Evolutionary conservation across 2,888 invertebrate genomes (phyloP).

Genomic region (Nasonia oneida): DNA sequence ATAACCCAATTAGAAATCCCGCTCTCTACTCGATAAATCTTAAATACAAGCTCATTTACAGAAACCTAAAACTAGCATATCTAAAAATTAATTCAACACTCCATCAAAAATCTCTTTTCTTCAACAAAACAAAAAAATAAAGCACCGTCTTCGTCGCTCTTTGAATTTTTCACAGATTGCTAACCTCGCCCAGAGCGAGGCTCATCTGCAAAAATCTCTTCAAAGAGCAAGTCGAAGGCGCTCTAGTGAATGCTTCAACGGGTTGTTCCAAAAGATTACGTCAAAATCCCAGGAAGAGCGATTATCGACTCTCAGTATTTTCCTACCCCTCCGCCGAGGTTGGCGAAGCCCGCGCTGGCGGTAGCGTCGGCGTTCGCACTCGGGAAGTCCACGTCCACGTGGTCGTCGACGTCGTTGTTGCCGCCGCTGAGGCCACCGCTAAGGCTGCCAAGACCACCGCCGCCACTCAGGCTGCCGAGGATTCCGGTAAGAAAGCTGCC

Average conservation of each 20-base stretch:
- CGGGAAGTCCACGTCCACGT: slow-evolving; percentile 59
- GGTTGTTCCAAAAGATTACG: background rate
- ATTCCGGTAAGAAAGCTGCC: slow-evolving; percentile 60
- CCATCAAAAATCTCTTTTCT: background rate
- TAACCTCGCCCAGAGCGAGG: too few relatives aligned
- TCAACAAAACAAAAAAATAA: background rate
- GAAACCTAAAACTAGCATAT: background rate
- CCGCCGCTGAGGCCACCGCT: slow-evolving; percentile 63
- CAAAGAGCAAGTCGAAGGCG: background rate
- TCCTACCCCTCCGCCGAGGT: slow-evolving; percentile 73
- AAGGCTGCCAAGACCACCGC: slow-evolving; percentile 63
- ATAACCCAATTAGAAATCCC: background rate
- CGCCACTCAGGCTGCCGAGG: slow-evolving; percentile 65
- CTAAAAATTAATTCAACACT: background rate
- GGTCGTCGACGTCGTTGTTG: slow-evolving; percentile 52
- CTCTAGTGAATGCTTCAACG: slow-evolving; percentile 49
- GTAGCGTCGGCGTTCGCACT: slow-evolving; percentile 64
- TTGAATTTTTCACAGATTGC: background rate
- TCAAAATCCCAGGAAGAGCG: background rate
- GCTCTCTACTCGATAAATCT: background rate
- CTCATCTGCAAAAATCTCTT: background rate
- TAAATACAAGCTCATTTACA: background rate
- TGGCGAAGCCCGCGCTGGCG: slow-evolving; percentile 68
- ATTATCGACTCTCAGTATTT: slow-evolving; percentile 63
- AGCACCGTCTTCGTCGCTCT: background rate